Evolutionary conservation across 2,888 invertebrate species (phyloP).

Genomic region (Phyllotreta striolata): DNA sequence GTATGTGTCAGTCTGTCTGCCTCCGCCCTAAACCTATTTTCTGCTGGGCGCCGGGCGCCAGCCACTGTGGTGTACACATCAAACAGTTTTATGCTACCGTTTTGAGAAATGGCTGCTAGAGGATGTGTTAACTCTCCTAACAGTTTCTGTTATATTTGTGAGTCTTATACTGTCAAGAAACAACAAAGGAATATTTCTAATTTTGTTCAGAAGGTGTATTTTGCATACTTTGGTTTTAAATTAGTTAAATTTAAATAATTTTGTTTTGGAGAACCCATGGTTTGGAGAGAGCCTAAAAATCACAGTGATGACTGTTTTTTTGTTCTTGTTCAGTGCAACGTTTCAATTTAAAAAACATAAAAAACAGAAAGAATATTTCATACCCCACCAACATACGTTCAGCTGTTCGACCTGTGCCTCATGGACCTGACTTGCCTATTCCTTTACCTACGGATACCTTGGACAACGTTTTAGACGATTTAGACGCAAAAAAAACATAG

Average conservation of each 20-base stretch:
- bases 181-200: slow-evolving; percentile 21
- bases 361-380: too few relatives aligned
- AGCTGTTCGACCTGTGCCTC: slow-evolving; percentile 18
- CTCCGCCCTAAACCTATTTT: too few relatives aligned
- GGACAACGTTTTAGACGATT: slow-evolving; percentile 8
- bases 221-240: slow-evolving; percentile 20
- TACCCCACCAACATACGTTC: too few relatives aligned
- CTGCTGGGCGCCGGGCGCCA: too few relatives aligned
- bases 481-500: slow-evolving; percentile 4
- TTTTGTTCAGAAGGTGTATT: slow-evolving; percentile 23
- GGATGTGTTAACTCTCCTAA: slow-evolving; percentile 3
- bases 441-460: slow-evolving; percentile 15
- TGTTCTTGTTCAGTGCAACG: too few relatives aligned
- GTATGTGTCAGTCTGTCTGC: too few relatives aligned
- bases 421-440: slow-evolving; percentile 16
- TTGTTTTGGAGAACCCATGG: slow-evolving; percentile 11
- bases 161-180: slow-evolving; percentile 5
- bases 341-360: too few relatives aligned
- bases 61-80: background rate
- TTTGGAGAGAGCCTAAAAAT: slow-evolving; percentile 19
- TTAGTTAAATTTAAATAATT: too few relatives aligned
- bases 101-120: slow-evolving; percentile 1
- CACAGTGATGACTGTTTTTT: too few relatives aligned
- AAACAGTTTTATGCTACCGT: slow-evolving; percentile 1
- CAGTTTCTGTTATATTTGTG: slow-evolving; percentile 2